phyloP scores from a whole-genome alignment of 2,888 invertebrate species.

The Megastigmus dorsalis region DNA sequence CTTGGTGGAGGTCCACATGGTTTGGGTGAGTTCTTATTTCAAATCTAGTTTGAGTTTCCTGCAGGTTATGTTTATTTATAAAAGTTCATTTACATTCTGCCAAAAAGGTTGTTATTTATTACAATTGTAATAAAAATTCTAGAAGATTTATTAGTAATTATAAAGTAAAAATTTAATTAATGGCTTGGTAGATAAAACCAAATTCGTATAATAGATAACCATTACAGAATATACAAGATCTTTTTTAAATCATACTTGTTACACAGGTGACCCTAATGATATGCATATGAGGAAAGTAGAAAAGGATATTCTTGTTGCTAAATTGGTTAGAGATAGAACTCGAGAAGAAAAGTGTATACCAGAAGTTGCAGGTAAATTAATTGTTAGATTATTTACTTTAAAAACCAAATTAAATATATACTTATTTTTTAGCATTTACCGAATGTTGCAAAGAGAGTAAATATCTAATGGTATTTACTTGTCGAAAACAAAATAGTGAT shows the following conservation, averaged over 20 bases:
- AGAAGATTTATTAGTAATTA: neutral
- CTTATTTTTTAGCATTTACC: conserved; percentile 73
- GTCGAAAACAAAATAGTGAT: conserved; percentile 82
- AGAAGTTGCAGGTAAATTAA: conserved; percentile 80
- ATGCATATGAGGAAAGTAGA: conserved; percentile 90
- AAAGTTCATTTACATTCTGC: too few relatives aligned
- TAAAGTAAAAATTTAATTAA: neutral
- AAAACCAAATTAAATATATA: conserved; percentile 4
- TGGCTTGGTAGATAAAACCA: too few relatives aligned
- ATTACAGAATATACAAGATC: neutral
- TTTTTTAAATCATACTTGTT: too few relatives aligned
- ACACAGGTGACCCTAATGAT: conserved; percentile 90
- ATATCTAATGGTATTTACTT: conserved; percentile 83
- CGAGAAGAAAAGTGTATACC: conserved; percentile 85
- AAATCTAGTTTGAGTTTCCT: neutral
- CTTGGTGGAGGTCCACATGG: conserved; percentile 77
- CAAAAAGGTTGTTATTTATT: conserved; percentile 3
- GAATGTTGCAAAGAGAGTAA: conserved; percentile 81
- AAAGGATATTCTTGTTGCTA: conserved; percentile 89
- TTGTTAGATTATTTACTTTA: conserved; percentile 21
- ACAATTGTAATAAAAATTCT: neutral
- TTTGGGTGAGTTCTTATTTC: conserved; percentile 73
- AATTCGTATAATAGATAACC: neutral
- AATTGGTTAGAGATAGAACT: conserved; percentile 89
- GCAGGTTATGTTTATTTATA: neutral